Percentiles rank a stretch among this genome's conserved stretches.
Conservation (phyloP, 2,113 vertebrate species). For the Philantomba maxwellii region DNA sequence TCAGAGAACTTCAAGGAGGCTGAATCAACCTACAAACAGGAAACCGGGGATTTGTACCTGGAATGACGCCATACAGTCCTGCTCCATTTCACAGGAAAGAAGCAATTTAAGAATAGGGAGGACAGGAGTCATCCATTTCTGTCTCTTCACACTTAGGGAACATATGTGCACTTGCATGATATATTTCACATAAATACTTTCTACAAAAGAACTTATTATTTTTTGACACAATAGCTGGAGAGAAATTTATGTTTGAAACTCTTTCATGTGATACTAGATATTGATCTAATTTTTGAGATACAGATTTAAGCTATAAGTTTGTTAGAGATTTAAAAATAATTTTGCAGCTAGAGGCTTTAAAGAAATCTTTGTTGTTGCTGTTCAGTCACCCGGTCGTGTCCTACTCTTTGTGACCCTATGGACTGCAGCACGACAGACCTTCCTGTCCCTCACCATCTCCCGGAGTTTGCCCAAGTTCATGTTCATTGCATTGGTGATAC, state of each 20-base stretch:
- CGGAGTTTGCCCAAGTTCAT: neutral
- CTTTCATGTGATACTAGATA: neutral
- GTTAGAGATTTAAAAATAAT: neutral
- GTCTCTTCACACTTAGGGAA: neutral
- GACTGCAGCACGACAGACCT: neutral
- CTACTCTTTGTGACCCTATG: neutral
- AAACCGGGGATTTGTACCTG: neutral
- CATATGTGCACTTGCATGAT: neutral
- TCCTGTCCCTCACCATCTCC: neutral
- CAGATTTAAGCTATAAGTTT: neutral
- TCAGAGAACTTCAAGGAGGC: neutral
- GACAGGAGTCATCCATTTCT: neutral
- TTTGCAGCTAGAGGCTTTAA: neutral
- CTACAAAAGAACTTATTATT: neutral
- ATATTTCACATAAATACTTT: neutral
- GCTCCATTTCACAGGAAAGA: neutral
- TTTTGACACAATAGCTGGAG: neutral
- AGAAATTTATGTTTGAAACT: neutral
- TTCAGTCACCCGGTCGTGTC: neutral
- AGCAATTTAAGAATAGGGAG: neutral
- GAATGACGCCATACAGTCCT: neutral
- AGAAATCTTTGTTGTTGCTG: neutral
- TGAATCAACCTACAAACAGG: neutral
- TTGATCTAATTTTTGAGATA: neutral
- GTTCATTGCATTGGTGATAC: neutral